Percentiles rank a stretch among this genome's conserved stretches.
Conservation (phyloP, 2,797 vertebrate genomes). For the Clarias pachynema region DNA sequence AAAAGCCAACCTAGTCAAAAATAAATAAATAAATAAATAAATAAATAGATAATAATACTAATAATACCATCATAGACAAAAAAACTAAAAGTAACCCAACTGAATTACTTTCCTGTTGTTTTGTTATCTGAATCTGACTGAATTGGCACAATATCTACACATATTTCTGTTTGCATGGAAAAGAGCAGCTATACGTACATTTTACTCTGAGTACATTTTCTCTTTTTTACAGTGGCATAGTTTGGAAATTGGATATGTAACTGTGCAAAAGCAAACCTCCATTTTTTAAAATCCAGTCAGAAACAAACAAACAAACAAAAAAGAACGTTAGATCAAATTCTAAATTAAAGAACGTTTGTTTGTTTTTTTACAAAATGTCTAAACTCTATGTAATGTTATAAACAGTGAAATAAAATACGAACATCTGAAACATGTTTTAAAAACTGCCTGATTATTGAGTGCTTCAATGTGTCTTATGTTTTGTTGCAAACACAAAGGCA, state of each 20-base stretch:
- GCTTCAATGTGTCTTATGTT: conserved; percentile 74
- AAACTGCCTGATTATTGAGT: conserved; percentile 69
- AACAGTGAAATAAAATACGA: conserved; percentile 71
- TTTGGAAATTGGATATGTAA: conserved; percentile 81
- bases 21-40: neutral
- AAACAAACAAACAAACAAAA: conserved; percentile 73
- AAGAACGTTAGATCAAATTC: conserved; percentile 66
- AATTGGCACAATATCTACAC: conserved; percentile 7
- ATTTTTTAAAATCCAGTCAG: conserved; percentile 48
- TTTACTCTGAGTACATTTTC: conserved; percentile 69
- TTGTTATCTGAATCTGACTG: neutral
- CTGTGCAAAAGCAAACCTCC: conserved; percentile 75
- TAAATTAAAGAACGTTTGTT: conserved; percentile 66
- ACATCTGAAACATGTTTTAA: conserved; percentile 70
- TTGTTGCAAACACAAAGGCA: conserved; percentile 83
- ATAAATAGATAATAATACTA: neutral
- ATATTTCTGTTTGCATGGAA: conserved; percentile 32
- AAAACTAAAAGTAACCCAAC: neutral
- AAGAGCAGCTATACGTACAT: conserved; percentile 60
- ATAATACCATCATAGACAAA: too few relatives aligned
- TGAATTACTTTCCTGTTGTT: conserved; percentile 4
- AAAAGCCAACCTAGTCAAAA: conserved; percentile 27
- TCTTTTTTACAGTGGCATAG: conserved; percentile 78
- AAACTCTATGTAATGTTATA: conserved; percentile 74
- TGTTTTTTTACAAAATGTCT: conserved; percentile 74